Evolutionary conservation across 1,140 invertebrate genomes (phyloP), one percentile per base, ranked within the genome.

Genomic region (Hylyphantes graminicola): DNA sequence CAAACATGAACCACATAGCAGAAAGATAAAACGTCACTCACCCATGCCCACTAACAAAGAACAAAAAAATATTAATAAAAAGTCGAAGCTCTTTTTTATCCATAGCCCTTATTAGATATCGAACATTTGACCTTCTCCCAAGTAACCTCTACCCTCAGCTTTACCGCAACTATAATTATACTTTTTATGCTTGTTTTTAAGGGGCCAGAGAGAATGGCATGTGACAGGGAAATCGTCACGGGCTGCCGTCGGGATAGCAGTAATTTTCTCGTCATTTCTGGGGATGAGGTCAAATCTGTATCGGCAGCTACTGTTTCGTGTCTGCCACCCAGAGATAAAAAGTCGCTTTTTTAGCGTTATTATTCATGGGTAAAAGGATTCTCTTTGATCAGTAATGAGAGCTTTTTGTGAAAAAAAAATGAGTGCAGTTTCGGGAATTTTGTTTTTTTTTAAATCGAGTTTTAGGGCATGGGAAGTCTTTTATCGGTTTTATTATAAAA

Each of bases 261-360:
- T 81, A 81, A 81, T 81, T 81, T 81, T 81, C 79, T 19, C 54
- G 79, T 81, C 79, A 81, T 13, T 76, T 78, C 17, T 64, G 59
- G 55, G 68, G 51, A 81, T 63, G 68, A 59, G 79, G 78, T 80
- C 78, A 80, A 70, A 80, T 80, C 65, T 70, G 17, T 80, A 72
- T 80, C 78, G 65, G 54, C 53, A 80, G 78, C 55, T 55, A 80
- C 54, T 2, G 57, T 15, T 77, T 50, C 17, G 15, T 63, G 17
- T 35, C 54, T 73, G 51, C 53, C 70, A 21, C 51, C n/a, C 54
- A 0, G 12, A 57, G 54, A 10, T 12, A 57, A 19, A 15, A 48
- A 59, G 35, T 35, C 1, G 35, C 35, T 35, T 35, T 35, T 35
- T 35, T 35, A 35, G 35, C 35, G 35, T 35, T 35, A 35, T 35